Evolutionary conservation across 1,140 invertebrate genomes (phyloP).

Genomic region (Ceratoteleas bidentatus): DNA sequence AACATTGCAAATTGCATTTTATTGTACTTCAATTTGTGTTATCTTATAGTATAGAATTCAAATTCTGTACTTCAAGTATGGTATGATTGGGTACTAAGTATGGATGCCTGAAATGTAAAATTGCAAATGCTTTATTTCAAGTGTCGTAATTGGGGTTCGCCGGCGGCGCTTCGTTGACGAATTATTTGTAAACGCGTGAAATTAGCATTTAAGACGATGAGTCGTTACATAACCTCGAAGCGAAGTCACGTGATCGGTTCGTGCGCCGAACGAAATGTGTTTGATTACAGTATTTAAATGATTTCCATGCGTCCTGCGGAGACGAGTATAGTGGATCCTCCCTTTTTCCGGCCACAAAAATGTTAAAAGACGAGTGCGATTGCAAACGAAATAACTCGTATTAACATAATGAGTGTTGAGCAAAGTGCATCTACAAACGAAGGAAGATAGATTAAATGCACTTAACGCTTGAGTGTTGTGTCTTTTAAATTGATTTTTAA

Average conservation of each 20-base stretch:
- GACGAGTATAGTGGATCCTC: not conserved
- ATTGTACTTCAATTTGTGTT: too few relatives aligned
- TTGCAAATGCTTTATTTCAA: not conserved
- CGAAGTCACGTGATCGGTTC: constrained; percentile 15
- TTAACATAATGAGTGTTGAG: not conserved
- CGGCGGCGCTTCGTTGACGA: constrained; percentile 1
- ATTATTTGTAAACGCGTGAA: constrained; percentile 13
- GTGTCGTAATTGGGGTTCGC: constrained; percentile 2
- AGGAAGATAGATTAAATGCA: not conserved
- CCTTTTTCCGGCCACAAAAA: not conserved
- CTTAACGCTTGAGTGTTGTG: not conserved
- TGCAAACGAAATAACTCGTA: not conserved
- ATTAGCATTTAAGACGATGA: constrained; percentile 13
- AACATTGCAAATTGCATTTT: not conserved
- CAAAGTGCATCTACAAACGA: not conserved
- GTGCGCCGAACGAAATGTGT: constrained; percentile 12
- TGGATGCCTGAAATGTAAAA: too few relatives aligned
- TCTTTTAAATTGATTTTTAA: not conserved
- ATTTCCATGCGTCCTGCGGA: not conserved
- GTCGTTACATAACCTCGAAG: constrained; percentile 5
- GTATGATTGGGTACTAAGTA: too few relatives aligned
- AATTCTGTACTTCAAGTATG: too few relatives aligned
- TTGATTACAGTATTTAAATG: constrained; percentile 22
- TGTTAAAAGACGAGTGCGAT: not conserved
- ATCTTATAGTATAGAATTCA: too few relatives aligned